Evolutionary conservation across 2,888 invertebrate genomes (phyloP).

Genomic region (Drosophila incognita): DNA sequence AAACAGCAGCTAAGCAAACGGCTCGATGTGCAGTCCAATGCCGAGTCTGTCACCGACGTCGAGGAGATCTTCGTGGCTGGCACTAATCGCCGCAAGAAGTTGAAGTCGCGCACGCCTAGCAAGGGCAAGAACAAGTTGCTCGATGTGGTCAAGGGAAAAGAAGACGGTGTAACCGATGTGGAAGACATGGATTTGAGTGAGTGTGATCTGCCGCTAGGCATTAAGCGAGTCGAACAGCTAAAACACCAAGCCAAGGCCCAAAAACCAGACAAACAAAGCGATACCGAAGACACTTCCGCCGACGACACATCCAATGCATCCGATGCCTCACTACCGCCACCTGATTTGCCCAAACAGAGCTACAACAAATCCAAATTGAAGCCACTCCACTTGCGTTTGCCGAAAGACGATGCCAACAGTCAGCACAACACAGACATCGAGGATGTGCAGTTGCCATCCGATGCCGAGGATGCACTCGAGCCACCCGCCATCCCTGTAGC

Average conservation of each 20-base stretch:
- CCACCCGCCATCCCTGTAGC: constrained; percentile 47
- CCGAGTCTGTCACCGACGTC: constrained; percentile 85
- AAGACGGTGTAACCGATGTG: constrained; percentile 82
- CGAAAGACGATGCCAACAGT: constrained; percentile 53
- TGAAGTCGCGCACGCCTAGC: constrained; percentile 78
- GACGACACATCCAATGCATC: constrained; percentile 81
- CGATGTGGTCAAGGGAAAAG: constrained; percentile 62
- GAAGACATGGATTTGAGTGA: constrained; percentile 85
- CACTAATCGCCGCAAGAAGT: constrained; percentile 82
- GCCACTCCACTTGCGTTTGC: constrained; percentile 50
- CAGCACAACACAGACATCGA: constrained; percentile 85
- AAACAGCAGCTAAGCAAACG: constrained; percentile 78
- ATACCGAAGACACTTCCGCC: constrained; percentile 85
- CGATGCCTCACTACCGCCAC: constrained; percentile 48
- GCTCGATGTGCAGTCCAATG: constrained; percentile 74
- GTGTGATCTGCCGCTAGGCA: constrained; percentile 62
- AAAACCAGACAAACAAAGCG: constrained; percentile 73
- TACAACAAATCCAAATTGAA: constrained; percentile 49
- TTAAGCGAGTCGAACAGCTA: constrained; percentile 60
- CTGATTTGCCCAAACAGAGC: constrained; percentile 31
- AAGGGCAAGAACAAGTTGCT: constrained; percentile 80
- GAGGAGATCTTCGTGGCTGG: constrained; percentile 85
- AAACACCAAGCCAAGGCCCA: constrained; percentile 45
- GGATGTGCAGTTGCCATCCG: constrained; percentile 85
- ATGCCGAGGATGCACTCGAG: constrained; percentile 85